Percentiles rank a stretch among this genome's conserved stretches.
Conservation (phyloP, 1,140 invertebrate genomes). For the Drosophila tropicalis region DNA sequence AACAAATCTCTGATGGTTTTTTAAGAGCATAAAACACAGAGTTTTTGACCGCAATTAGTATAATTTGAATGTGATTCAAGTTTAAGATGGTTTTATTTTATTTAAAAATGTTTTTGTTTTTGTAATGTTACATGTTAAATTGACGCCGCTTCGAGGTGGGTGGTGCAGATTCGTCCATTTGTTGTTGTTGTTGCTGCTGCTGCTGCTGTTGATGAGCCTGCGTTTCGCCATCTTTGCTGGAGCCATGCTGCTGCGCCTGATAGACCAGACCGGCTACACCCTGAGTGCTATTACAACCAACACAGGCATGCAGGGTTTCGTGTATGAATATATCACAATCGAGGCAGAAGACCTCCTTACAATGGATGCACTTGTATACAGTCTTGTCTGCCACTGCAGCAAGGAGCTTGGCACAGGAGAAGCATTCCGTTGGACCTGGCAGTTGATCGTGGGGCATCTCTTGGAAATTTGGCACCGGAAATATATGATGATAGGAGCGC, state of each 20-base stretch:
- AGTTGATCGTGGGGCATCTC: conserved; percentile 86
- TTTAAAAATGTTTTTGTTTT: not conserved
- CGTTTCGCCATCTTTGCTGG: not conserved
- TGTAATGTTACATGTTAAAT: conserved; percentile 38
- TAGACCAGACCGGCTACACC: conserved; percentile 67
- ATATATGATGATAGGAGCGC: conserved; percentile 98
- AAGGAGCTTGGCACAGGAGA: conserved; percentile 89
- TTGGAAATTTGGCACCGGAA: conserved; percentile 93
- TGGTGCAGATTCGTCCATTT: conserved; percentile 15
- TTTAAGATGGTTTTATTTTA: conserved; percentile 3
- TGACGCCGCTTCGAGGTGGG: conserved; percentile 40
- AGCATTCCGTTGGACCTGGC: conserved; percentile 85
- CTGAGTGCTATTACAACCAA: conserved; percentile 90
- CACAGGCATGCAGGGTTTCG: conserved; percentile 96
- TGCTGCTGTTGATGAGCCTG: conserved; percentile 12
- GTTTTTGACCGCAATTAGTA: not conserved
- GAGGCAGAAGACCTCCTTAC: conserved; percentile 92
- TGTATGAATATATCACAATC: conserved; percentile 98
- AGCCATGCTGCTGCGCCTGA: conserved; percentile 49
- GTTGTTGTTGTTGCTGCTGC: conserved; percentile 7
- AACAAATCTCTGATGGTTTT: too few species aligned
- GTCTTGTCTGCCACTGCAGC: conserved; percentile 87
- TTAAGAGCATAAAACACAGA: too few species aligned
- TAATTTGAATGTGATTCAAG: not conserved
- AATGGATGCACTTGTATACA: conserved; percentile 92